A percentile compares a stretch with the other conserved stretches of the same genome.
These are phyloP conservation scores for Oryzias melastigma DNA, from an alignment of 2,113 vertebrate species.

Conservation along the genomic window DNA sequence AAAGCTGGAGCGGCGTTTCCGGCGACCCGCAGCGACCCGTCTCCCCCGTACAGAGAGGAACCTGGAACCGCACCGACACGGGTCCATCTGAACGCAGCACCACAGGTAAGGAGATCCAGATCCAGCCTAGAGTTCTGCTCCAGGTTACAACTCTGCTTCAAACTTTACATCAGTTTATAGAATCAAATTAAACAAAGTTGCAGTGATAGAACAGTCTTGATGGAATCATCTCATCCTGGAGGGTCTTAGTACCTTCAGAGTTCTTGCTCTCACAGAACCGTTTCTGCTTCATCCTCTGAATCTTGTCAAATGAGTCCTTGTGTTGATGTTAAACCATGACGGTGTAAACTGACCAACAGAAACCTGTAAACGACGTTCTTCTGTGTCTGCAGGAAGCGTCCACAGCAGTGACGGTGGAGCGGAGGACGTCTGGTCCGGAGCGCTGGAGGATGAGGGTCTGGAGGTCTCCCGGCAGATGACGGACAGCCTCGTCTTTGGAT, in stretches of 20 bases:
- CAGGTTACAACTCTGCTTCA: no score
- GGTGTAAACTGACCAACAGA: neutral
- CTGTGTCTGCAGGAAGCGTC: constrained; percentile 47
- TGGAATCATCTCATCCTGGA: no score
- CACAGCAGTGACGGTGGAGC: constrained; percentile 51
- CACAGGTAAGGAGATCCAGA: constrained; percentile 33
- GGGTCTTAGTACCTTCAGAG: no score
- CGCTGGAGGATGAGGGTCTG: constrained; percentile 74
- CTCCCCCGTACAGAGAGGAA: constrained; percentile 42
- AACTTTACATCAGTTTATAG: no score
- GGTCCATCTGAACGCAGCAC: constrained; percentile 37
- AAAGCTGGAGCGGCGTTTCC: constrained; percentile 79
- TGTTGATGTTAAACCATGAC: no score
- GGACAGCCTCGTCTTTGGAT: constrained; percentile 72
- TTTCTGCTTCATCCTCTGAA: no score
- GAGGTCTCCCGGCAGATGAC: constrained; percentile 77
- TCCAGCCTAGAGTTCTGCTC: neutral
- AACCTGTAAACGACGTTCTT: neutral
- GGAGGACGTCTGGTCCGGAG: constrained; percentile 74
- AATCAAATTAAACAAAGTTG: no score
- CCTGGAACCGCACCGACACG: constrained; percentile 70
- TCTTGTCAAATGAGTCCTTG: no score
- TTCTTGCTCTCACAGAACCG: no score
- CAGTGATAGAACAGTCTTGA: no score
- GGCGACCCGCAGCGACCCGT: constrained; percentile 52